A percentile compares a stretch with the other conserved stretches of the same genome.
These are phyloP conservation scores for Propithecus deckenii DNA, from an alignment of 2,797 vertebrate species.

Conservation along the genomic window DNA sequence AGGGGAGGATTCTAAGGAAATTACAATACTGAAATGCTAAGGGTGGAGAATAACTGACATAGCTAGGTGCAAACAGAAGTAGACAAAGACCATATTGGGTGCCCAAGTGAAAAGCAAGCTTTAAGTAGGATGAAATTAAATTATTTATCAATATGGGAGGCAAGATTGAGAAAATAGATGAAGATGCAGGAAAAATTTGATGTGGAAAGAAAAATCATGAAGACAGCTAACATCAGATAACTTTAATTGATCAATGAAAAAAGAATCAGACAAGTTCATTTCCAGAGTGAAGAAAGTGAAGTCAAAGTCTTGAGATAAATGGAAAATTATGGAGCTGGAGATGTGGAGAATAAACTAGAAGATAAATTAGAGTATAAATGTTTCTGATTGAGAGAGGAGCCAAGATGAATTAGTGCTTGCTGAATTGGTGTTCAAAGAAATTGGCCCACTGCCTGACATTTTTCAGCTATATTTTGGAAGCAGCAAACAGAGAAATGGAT, in stretches of 20 bases:
- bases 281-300: not conserved
- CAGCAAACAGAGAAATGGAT: not conserved
- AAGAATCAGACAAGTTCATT: not conserved
- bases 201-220: not conserved
- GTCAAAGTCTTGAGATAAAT: not conserved
- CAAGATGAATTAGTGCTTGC: not conserved
- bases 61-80: not conserved
- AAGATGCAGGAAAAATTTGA: not conserved
- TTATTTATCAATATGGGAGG: not conserved
- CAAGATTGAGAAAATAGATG: not conserved
- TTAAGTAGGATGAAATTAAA: not conserved
- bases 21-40: not conserved
- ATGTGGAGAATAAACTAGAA: not conserved
- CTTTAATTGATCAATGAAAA: not conserved
- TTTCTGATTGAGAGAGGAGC: conserved; percentile 8
- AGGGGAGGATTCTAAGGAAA: not conserved
- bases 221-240: not conserved
- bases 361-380: not conserved
- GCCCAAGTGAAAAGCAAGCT: not conserved
- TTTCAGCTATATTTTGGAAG: not conserved
- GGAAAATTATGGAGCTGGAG: not conserved
- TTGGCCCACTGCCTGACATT: not conserved
- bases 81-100: not conserved
- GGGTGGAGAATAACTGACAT: not conserved
- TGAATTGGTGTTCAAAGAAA: not conserved